A percentile compares a stretch with the other conserved stretches of the same genome.
Conservation (phyloP, 2,888 invertebrate genomes). For the Escarpia spicata region DNA sequence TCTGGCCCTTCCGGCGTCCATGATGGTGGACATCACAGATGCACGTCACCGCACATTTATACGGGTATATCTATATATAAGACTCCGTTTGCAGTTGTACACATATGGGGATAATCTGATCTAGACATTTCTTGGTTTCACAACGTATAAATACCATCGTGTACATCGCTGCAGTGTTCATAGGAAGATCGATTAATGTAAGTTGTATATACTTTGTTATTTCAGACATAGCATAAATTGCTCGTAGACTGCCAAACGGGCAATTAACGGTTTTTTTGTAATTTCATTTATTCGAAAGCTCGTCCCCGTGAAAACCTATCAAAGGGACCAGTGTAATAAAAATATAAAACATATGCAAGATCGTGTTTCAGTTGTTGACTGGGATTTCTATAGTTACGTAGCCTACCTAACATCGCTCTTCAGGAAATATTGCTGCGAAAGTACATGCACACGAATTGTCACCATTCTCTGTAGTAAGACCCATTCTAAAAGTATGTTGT, state of each 20-base stretch:
- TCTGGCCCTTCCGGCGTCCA: no score
- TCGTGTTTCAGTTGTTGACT: no score
- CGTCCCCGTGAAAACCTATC: not conserved
- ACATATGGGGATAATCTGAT: not conserved
- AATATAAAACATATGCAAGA: no score
- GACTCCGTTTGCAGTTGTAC: not conserved
- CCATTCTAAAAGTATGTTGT: no score
- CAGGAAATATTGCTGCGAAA: no score
- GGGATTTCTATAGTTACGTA: no score
- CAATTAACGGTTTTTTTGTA: not conserved
- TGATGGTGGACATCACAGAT: not conserved
- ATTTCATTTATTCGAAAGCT: not conserved
- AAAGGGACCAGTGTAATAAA: no score
- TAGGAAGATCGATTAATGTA: not conserved
- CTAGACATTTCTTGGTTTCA: not conserved
- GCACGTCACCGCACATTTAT: not conserved
- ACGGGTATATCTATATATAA: not conserved
- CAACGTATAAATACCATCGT: not conserved
- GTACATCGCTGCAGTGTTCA: not conserved
- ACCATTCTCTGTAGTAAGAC: no score
- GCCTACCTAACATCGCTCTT: no score
- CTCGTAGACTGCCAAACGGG: not conserved
- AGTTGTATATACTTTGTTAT: not conserved
- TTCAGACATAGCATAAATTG: not conserved
- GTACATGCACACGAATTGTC: no score